These are phyloP conservation scores for Ciconia stormi DNA, from an alignment of 2,113 vertebrate genomes.

Conservation along the genomic window DNA sequence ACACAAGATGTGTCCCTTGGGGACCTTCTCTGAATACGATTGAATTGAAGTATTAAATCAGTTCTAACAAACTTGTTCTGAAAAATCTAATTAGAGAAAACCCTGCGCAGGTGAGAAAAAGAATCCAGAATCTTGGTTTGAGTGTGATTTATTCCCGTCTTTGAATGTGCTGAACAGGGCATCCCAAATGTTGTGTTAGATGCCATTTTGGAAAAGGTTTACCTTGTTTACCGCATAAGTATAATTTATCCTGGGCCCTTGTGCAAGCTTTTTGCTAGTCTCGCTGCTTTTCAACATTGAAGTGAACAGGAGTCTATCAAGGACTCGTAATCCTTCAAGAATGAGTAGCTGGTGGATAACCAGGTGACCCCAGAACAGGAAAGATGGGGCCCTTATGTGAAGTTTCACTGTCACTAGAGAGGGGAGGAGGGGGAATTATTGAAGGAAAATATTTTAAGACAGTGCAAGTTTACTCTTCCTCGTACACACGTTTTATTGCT, in stretches of 20 bases:
- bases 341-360: background rate
- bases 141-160: background rate
- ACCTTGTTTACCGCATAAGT: background rate
- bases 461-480: background rate
- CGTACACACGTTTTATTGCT: background rate
- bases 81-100: conserved; percentile 12
- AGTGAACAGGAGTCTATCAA: background rate
- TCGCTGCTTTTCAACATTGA: background rate
- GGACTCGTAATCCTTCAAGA: background rate
- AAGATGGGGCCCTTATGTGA: background rate
- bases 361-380: background rate
- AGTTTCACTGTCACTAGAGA: background rate
- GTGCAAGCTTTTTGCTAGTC: background rate
- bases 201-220: background rate
- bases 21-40: background rate
- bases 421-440: background rate
- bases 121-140: background rate
- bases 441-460: background rate
- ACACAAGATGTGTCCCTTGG: background rate
- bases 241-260: background rate
- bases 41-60: background rate
- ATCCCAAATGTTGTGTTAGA: background rate
- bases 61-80: conserved; percentile 8
- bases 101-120: background rate
- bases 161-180: background rate